Conservation (phyloP, 2,797 vertebrate species). For the Tadarida brasiliensis region DNA sequence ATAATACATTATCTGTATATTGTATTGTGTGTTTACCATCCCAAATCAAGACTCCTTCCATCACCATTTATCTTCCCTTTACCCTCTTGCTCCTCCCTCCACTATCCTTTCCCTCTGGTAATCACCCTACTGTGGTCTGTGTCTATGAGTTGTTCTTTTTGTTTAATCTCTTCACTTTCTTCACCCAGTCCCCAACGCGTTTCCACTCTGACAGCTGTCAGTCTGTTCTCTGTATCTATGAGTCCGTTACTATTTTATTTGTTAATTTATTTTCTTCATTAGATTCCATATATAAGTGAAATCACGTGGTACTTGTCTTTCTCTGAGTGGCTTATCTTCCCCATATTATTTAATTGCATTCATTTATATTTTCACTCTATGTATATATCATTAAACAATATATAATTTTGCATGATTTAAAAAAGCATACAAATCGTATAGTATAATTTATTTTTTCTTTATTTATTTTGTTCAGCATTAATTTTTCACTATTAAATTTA, state of each 20-base stretch:
- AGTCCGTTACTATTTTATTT: not conserved
- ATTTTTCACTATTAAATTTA: conserved; percentile 12
- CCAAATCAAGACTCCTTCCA: not conserved
- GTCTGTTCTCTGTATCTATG: not conserved
- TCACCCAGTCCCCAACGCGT: not conserved
- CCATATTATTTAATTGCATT: not conserved
- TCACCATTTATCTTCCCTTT: not conserved
- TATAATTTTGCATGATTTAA: not conserved
- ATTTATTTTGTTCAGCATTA: not conserved
- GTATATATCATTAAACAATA: not conserved
- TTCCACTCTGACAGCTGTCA: not conserved
- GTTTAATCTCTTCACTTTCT: not conserved
- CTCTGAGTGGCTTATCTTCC: not conserved
- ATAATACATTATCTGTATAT: not conserved
- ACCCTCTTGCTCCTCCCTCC: not conserved
- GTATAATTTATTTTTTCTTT: not conserved
- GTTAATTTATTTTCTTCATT: not conserved
- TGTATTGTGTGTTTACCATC: not conserved
- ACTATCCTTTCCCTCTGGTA: not conserved
- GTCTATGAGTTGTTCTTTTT: not conserved
- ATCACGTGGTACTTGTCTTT: not conserved
- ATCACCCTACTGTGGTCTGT: not conserved
- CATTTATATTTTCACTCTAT: not conserved
- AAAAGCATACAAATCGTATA: not conserved
- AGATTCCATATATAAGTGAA: not conserved